Conservation (phyloP, 2,113 vertebrate species). For the Chamaetylas fuelleborni region DNA sequence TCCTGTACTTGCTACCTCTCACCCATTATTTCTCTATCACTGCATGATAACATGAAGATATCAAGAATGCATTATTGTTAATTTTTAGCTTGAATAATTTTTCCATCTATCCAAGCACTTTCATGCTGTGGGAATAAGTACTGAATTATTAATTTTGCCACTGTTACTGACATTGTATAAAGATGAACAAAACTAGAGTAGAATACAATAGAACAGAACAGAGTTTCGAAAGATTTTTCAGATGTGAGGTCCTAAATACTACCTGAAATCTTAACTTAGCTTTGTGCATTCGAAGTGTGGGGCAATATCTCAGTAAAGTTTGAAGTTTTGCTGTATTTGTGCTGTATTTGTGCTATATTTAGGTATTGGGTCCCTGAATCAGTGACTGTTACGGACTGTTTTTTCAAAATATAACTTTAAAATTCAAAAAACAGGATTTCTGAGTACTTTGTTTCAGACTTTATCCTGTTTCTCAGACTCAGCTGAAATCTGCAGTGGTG, state of each 20-base stretch:
- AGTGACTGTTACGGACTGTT: not conserved
- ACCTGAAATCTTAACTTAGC: not conserved
- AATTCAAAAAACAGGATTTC: not conserved
- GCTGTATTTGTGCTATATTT: not conserved
- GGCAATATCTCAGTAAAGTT: not conserved
- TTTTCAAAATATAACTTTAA: not conserved
- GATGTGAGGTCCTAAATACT: not conserved
- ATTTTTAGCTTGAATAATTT: not conserved
- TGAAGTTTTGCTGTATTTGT: not conserved
- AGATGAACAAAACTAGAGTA: not conserved
- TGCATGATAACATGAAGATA: not conserved
- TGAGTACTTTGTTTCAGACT: not conserved
- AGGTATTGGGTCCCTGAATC: not conserved
- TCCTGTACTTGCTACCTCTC: not conserved
- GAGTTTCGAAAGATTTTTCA: not conserved
- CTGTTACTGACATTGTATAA: not conserved
- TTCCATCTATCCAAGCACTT: not conserved
- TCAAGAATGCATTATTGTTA: not conserved
- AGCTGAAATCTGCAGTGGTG: not conserved
- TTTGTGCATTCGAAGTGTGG: not conserved
- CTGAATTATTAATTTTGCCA: not conserved
- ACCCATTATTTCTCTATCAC: not conserved
- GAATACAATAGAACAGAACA: not conserved
- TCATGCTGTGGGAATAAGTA: not conserved
- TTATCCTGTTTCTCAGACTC: not conserved